Evolutionary conservation across 1,140 invertebrate species (phyloP), one percentile per base, ranked within the genome.

Genomic region (Solenopsis fugax): DNA sequence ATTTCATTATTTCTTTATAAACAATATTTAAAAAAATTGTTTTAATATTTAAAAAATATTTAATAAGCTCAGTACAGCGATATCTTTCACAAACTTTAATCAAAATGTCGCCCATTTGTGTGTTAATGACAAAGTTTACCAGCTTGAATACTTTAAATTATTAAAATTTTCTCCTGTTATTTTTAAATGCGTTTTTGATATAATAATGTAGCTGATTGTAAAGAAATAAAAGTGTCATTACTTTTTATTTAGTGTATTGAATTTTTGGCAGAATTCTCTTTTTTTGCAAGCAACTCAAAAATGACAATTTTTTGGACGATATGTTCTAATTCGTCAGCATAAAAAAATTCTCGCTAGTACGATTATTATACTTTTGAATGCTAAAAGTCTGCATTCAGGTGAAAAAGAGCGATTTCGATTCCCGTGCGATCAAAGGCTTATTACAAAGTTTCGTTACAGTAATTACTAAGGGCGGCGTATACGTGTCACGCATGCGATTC

Each of bases 401-500:
- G 5, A 24, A 50, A 60, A 62, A 84, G 3, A 48, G 13, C 13
- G 6, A n/a, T 62, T 81, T 18, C 9, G 41, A 37, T 37, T 80
- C 34, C 48, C 34, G 7, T 2, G 1, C 21, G 75, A 81, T 69
- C 62, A 29, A 50, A 69, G 41, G 45, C 72, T 62, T 84, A 84
- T 75, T 48, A 84, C 80, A 60, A 75, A 73, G 54, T 29, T 84
- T 84, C 56, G 56, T 84, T 60, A 60, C 29, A 60, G 29, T 84
- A 60, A 75, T 84, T 75, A 84, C 69, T 37, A 48, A 50, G n/a
- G 18, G 34, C 48, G 34, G 18, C 24, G 24, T 75, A n/a, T n/a
- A 56, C 69, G 69, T 84, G 69, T 84, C 80, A 73, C 37, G 80
- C 80, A 60, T 84, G 69, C 67, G 50, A 50, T 56, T 60, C n/a